Percentiles rank a stretch among this genome's conserved stretches.
These are phyloP conservation scores for Gobionotothen gibberifrons DNA, from an alignment of 2,797 vertebrate species.

Conservation along the genomic window DNA sequence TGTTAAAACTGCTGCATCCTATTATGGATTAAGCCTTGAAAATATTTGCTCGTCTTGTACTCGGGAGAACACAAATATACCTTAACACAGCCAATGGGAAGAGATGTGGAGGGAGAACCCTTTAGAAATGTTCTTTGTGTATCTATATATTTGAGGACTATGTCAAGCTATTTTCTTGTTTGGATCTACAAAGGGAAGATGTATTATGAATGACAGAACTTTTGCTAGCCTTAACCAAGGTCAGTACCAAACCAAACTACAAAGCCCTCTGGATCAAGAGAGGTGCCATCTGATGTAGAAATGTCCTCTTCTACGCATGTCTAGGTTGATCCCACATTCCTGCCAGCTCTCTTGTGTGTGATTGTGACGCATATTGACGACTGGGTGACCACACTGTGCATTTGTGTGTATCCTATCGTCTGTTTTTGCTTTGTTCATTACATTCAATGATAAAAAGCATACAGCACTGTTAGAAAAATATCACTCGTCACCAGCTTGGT, in stretches of 20 bases:
- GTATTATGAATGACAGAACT: background rate
- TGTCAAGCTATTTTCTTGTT: too few species aligned
- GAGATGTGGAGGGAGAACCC: background rate
- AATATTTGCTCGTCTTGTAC: background rate
- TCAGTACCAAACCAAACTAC: background rate
- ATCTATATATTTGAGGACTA: background rate
- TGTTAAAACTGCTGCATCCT: background rate
- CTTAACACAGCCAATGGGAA: background rate
- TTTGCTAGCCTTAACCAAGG: background rate
- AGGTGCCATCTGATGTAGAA: background rate
- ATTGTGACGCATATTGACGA: background rate
- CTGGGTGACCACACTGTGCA: background rate
- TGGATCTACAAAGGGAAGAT: background rate
- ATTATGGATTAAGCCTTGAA: constrained; percentile 8
- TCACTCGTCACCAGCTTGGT: too few species aligned
- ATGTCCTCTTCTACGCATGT: too few species aligned
- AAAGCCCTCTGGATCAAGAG: background rate
- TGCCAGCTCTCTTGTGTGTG: background rate
- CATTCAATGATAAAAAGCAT: background rate
- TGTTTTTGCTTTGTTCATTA: background rate
- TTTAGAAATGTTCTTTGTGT: background rate
- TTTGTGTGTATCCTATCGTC: background rate
- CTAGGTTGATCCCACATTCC: too few species aligned
- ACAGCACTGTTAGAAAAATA: background rate
- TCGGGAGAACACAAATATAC: background rate